Evolutionary conservation across 1,140 invertebrate genomes (phyloP).

Genomic region (Cydia amplana): DNA sequence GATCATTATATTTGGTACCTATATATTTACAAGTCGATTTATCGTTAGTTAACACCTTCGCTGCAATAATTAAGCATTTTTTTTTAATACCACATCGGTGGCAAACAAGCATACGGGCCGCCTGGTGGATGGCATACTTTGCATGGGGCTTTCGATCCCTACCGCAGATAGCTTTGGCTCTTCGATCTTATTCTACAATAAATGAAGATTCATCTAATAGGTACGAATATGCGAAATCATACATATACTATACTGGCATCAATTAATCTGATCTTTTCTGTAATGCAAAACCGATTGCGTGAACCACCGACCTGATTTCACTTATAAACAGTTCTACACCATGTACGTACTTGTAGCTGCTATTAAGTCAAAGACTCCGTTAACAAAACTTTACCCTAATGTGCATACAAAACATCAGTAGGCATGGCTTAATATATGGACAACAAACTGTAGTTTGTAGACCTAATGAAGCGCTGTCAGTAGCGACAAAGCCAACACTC

Average conservation of each 20-base stretch:
- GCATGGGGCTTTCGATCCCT: too few species aligned
- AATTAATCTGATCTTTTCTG: not conserved
- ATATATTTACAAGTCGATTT: too few species aligned
- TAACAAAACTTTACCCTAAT: not conserved
- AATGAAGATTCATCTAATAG: too few species aligned
- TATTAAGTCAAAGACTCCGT: not conserved
- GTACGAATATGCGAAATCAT: too few species aligned
- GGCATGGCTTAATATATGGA: not conserved
- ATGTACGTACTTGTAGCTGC: not conserved
- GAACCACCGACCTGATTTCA: not conserved
- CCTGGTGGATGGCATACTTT: too few species aligned
- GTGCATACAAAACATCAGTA: not conserved
- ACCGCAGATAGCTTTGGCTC: too few species aligned
- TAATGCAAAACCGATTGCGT: not conserved
- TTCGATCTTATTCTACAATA: too few species aligned
- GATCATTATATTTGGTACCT: too few species aligned
- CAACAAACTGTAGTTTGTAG: conserved; percentile 17
- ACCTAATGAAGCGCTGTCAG: conserved; percentile 22
- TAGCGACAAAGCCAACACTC: conserved; percentile 23
- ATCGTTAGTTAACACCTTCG: too few species aligned
- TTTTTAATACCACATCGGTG: too few species aligned
- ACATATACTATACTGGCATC: not conserved
- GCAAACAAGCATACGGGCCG: too few species aligned
- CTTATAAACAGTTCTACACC: not conserved
- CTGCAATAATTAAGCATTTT: too few species aligned